phyloP scores from a whole-genome alignment of 2,113 vertebrate species.

The Isurus oxyrinchus region DNA sequence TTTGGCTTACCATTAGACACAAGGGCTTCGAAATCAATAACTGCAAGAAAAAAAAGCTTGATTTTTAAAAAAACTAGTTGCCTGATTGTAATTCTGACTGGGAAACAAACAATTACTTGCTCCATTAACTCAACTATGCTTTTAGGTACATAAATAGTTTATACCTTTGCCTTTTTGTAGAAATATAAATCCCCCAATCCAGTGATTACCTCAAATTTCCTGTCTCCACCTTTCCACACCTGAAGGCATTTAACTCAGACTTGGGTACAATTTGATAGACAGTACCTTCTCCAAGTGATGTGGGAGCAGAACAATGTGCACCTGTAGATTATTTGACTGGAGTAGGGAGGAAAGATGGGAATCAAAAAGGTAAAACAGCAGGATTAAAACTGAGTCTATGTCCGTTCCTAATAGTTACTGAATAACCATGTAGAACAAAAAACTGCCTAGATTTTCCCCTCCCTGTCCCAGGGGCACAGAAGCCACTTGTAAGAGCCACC shows the following conservation, averaged over 20 bases:
- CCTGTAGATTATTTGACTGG: background rate
- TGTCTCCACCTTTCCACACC: background rate
- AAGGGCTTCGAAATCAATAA: background rate
- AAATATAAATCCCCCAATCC: background rate
- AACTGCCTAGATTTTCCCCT: background rate
- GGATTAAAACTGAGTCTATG: background rate
- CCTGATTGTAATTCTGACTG: background rate
- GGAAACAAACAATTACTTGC: slow-evolving; percentile 27
- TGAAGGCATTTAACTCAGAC: background rate
- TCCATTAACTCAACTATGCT: background rate
- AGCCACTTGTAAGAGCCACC: background rate
- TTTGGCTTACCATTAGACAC: slow-evolving; percentile 30
- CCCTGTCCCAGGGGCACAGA: background rate
- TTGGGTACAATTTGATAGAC: no score
- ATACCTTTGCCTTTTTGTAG: background rate
- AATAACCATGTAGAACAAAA: background rate
- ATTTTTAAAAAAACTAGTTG: background rate
- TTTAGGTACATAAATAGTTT: background rate
- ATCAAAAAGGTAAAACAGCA: background rate
- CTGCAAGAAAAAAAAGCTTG: slow-evolving; percentile 18
- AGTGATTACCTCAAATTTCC: background rate
- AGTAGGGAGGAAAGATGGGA: background rate
- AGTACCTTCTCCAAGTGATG: background rate
- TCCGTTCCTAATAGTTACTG: background rate
- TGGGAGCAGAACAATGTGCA: background rate